Evolutionary conservation across 2,888 invertebrate genomes (phyloP).

Genomic region (Athalia circularis): DNA sequence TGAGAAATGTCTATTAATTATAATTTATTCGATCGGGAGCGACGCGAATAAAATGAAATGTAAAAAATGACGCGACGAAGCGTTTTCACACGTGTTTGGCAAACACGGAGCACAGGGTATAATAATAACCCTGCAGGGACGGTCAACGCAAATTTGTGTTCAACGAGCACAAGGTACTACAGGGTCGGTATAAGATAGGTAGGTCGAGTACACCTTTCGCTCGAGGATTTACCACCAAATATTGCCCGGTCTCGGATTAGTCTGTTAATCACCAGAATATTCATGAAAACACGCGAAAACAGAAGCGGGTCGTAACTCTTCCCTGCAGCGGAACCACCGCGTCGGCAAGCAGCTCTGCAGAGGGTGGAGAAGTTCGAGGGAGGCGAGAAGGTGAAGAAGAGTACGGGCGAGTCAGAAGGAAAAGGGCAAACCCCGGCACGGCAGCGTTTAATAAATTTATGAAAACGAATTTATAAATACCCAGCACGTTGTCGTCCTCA

Average conservation of each 20-base stretch:
- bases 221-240: constrained; percentile 42
- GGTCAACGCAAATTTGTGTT: constrained; percentile 40
- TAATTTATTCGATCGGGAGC: too few species aligned
- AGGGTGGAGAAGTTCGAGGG: constrained; percentile 6
- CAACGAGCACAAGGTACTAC: not conserved
- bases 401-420: not conserved
- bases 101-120: constrained; percentile 1
- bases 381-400: too few species aligned
- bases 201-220: constrained; percentile 34
- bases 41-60: too few species aligned
- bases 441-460: constrained; percentile 42
- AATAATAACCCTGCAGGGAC: not conserved
- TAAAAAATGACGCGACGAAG: too few species aligned
- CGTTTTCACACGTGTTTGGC: constrained; percentile 24
- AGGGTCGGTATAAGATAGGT: not conserved
- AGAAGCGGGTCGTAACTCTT: constrained; percentile 43
- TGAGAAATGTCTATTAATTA: too few species aligned
- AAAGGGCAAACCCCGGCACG: constrained; percentile 23
- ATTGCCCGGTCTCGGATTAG: constrained; percentile 46
- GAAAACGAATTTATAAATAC: constrained; percentile 45
- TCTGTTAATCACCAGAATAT: constrained; percentile 46
- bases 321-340: not conserved
- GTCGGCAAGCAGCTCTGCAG: not conserved
- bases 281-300: constrained; percentile 46
- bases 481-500: constrained; percentile 22